Conservation (phyloP, 2,888 invertebrate genomes). For the Drosophila koepferae region DNA sequence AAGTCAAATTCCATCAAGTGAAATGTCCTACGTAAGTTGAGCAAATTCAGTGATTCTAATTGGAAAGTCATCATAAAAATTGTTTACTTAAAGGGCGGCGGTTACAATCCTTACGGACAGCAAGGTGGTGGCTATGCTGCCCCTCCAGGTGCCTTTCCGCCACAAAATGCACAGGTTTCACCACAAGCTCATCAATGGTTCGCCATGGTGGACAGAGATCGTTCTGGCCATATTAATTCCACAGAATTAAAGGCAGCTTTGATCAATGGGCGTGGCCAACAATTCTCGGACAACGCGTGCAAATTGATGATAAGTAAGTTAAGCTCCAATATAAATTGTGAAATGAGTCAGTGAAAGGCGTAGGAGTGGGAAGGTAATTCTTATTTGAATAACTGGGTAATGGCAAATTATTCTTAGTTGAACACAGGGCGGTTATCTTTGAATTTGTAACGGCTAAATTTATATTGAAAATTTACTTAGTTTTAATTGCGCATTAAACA, state of each 20-base stretch:
- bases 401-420: background rate
- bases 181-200: constrained; percentile 95
- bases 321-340: background rate
- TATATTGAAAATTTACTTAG: background rate
- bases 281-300: constrained; percentile 91
- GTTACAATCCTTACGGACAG: constrained; percentile 75
- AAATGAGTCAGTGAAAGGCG: constrained; percentile 34
- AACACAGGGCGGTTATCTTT: background rate
- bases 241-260: constrained; percentile 92
- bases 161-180: constrained; percentile 86
- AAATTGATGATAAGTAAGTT: constrained; percentile 91
- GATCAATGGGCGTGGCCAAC: constrained; percentile 93
- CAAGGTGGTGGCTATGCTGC: constrained; percentile 77
- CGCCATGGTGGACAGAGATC: constrained; percentile 92
- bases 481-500: background rate
- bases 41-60: background rate
- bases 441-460: background rate
- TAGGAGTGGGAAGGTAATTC: background rate
- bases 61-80: background rate
- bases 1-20: constrained; percentile 34
- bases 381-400: background rate
- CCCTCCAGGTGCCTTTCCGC: constrained; percentile 83
- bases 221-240: constrained; percentile 92
- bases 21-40: constrained; percentile 80
- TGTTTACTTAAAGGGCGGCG: constrained; percentile 60